A percentile compares a stretch with the other conserved stretches of the same genome.
Evolutionary conservation across 2,797 vertebrate genomes (phyloP).

Genomic region (Hephaestus fuliginosus): DNA sequence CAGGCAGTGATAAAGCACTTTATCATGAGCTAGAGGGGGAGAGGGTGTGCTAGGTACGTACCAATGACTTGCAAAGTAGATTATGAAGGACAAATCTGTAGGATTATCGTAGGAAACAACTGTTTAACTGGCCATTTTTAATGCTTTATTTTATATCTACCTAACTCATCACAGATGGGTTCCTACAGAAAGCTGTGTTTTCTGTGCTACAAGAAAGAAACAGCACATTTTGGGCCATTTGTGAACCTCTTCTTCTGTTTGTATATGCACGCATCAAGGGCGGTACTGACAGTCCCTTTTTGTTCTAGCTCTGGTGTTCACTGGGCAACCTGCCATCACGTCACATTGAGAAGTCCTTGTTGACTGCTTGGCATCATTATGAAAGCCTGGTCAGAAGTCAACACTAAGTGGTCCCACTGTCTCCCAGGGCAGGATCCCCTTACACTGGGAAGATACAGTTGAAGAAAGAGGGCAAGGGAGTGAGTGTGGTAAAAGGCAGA

Average conservation of each 20-base stretch:
- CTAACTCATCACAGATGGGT: not conserved
- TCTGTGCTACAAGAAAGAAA: not conserved
- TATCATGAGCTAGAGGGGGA: conserved; percentile 53
- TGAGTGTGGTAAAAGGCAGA: conserved; percentile 25
- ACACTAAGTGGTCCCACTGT: conserved; percentile 78
- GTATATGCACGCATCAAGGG: conserved; percentile 47
- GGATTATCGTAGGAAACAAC: conserved; percentile 15
- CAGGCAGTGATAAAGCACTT: conserved; percentile 62
- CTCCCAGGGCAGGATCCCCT: conserved; percentile 76
- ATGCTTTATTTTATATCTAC: not conserved
- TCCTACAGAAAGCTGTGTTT: not conserved
- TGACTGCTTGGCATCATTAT: conserved; percentile 72
- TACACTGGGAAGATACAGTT: conserved; percentile 73
- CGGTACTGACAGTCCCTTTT: conserved; percentile 54
- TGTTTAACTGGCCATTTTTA: not conserved
- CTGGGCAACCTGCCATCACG: conserved; percentile 66
- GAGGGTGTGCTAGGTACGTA: conserved; percentile 54
- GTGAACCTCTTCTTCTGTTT: conserved; percentile 23
- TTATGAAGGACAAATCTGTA: conserved; percentile 47
- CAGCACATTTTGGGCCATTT: conserved; percentile 18
- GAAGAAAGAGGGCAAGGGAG: conserved; percentile 43
- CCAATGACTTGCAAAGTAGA: conserved; percentile 46
- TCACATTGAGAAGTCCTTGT: conserved; percentile 78
- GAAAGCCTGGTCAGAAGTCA: conserved; percentile 74
- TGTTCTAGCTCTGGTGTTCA: conserved; percentile 55